Base-by-base conservation (phyloP, 2,797 vertebrate genomes). In the Botia kubotai region DNA sequence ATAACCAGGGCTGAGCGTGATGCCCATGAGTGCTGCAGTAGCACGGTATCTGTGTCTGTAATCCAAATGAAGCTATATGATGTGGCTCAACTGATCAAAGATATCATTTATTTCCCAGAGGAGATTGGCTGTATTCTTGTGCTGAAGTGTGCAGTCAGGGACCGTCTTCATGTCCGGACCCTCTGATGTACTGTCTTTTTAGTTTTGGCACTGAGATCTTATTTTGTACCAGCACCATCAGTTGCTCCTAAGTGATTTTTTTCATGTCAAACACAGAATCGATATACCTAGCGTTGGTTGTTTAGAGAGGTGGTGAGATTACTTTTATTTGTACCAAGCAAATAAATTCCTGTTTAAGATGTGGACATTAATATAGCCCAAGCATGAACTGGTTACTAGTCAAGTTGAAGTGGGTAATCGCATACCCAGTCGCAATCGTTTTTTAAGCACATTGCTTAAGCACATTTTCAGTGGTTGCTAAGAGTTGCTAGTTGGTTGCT, bases 21-120 rank as follows among this genome's bases (percentile, higher is more conserved):
- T 65, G 43, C 66, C 66, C 39, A 50, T 52, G 69, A 76, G 70
- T 81, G 71, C 67, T 78, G 66, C 74, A 67, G 72, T 29, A 48
- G n/a, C 19, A 43, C 67, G 11, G 36, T 39, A 50, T 77, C 52
- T 39, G 11, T 72, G 55, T 19, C 2, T 62, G 50, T 74, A 76
- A 83, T 72, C 66, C 43, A 21, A 46, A 74, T 36, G 2, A 33
- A 62, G 68, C 69, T 65, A 68, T 60, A 17, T 52, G 33, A 84
- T 65, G 66, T 78, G 62, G 60, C 66, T 83, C 43, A 83, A 6
- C 70, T 26, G 46, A 80, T 74, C 50, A 12, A 0, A 23, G 63
- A 76, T 67, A 66, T 53, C 53, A 53, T 36, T 76, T 76, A 55
- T 66, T 76, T 76, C 39, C 43, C 67, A 16, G 13, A 21, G 57